These are phyloP conservation scores for Oncopodura yosiiana DNA, from an alignment of 1,140 invertebrate species.

Conservation along the genomic window DNA sequence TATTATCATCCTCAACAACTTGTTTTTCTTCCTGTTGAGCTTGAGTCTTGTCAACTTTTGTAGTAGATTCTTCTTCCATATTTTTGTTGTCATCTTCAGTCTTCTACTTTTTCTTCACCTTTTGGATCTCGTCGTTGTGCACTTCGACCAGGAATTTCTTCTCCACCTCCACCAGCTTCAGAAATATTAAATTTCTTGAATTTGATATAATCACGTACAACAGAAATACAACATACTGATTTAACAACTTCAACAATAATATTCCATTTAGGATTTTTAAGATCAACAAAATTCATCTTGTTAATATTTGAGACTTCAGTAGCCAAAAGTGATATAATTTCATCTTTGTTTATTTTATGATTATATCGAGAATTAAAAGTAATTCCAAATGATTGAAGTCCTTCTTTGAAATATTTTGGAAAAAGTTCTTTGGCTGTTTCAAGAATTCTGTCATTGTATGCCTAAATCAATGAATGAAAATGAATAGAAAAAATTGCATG, in stretches of 20 bases:
- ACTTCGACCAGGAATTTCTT: too few species aligned
- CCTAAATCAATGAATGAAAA: conserved; percentile 37
- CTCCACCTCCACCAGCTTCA: conserved; percentile 38
- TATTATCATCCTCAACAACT: too few species aligned
- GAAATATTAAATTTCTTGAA: conserved; percentile 60
- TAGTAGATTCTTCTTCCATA: too few species aligned
- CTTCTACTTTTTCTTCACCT: too few species aligned
- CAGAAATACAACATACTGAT: conserved; percentile 51
- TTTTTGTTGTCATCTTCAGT: too few species aligned
- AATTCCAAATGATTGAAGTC: conserved; percentile 61
- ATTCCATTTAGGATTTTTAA: conserved; percentile 54
- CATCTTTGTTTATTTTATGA: conserved; percentile 55
- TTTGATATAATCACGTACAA: conserved; percentile 55
- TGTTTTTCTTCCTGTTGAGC: too few species aligned
- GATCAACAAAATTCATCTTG: conserved; percentile 58
- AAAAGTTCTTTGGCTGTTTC: conserved; percentile 55
- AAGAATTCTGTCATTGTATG: conserved; percentile 60
- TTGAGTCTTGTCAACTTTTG: too few species aligned
- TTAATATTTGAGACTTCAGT: conserved; percentile 57
- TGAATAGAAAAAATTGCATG: not conserved
- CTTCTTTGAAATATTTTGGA: conserved; percentile 60
- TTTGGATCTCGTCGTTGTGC: too few species aligned
- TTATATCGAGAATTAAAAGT: conserved; percentile 73
- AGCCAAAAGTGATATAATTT: conserved; percentile 60
- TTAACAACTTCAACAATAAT: conserved; percentile 68